Percentiles rank a stretch among this genome's conserved stretches.
Conservation (phyloP, 2,888 invertebrate species). For the Syrista parreyssii region DNA sequence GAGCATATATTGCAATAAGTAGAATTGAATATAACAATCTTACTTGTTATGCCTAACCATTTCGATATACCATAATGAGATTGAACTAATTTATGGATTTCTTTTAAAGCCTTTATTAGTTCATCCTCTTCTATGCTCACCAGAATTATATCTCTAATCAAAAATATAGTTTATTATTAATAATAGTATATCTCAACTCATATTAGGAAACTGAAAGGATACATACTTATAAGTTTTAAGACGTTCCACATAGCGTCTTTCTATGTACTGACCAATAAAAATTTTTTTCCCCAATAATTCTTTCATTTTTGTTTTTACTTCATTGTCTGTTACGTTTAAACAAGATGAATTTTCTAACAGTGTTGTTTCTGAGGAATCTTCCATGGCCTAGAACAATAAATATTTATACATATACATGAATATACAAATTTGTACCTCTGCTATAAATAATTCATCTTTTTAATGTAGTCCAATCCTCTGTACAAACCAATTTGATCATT, state of each 20-base stretch:
- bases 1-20: background rate
- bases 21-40: constrained; percentile 14
- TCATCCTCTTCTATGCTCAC: constrained; percentile 40
- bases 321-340: background rate
- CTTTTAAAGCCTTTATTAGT: constrained; percentile 33
- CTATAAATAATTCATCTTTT: background rate
- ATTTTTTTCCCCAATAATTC: constrained; percentile 25
- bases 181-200: background rate
- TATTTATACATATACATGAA: background rate
- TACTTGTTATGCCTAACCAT: constrained; percentile 47
- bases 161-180: constrained; percentile 10
- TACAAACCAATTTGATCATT: background rate
- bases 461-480: background rate
- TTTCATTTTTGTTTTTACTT: background rate
- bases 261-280: constrained; percentile 47
- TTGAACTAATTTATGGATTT: constrained; percentile 26
- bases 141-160: constrained; percentile 44
- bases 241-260: constrained; percentile 43
- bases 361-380: background rate
- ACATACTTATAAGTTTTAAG: constrained; percentile 43
- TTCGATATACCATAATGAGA: constrained; percentile 28
- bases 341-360: background rate
- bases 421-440: background rate
- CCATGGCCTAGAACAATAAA: background rate
- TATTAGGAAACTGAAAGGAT: background rate